These are phyloP conservation scores for Clarias fuscus DNA, from an alignment of 2,797 vertebrate species.

Conservation along the genomic window DNA sequence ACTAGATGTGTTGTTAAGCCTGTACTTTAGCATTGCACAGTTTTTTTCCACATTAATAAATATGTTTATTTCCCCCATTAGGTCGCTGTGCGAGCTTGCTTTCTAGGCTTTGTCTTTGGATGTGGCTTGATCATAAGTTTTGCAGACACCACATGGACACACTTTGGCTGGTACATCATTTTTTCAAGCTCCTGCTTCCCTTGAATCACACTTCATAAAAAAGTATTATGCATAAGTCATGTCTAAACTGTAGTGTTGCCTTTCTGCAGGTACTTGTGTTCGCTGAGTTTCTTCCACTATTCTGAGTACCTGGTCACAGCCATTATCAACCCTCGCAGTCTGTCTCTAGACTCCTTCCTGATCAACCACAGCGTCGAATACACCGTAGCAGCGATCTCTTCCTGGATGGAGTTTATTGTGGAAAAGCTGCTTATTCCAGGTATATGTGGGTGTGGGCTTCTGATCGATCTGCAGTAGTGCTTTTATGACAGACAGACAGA, in stretches of 20 bases:
- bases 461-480: neutral
- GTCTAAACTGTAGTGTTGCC: neutral
- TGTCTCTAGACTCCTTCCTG: slow-evolving; percentile 94
- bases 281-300: slow-evolving; percentile 94
- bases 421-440: slow-evolving; percentile 91
- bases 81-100: slow-evolving; percentile 92
- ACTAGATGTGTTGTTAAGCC: neutral
- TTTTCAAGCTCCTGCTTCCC: slow-evolving; percentile 2
- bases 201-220: neutral
- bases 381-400: slow-evolving; percentile 88
- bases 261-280: slow-evolving; percentile 90
- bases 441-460: slow-evolving; percentile 56
- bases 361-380: slow-evolving; percentile 98
- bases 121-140: slow-evolving; percentile 87
- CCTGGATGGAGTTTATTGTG: slow-evolving; percentile 94
- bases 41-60: neutral
- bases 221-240: no score
- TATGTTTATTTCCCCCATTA: slow-evolving; percentile 54
- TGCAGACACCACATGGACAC: slow-evolving; percentile 87
- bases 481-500: neutral
- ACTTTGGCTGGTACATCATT: slow-evolving; percentile 89
- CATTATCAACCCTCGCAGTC: slow-evolving; percentile 91
- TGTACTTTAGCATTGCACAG: neutral
- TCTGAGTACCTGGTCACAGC: slow-evolving; percentile 96
- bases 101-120: slow-evolving; percentile 91